A percentile compares a stretch with the other conserved stretches of the same genome.
phyloP scores from a whole-genome alignment of 2,888 invertebrate genomes.

The Agrochola lota region DNA sequence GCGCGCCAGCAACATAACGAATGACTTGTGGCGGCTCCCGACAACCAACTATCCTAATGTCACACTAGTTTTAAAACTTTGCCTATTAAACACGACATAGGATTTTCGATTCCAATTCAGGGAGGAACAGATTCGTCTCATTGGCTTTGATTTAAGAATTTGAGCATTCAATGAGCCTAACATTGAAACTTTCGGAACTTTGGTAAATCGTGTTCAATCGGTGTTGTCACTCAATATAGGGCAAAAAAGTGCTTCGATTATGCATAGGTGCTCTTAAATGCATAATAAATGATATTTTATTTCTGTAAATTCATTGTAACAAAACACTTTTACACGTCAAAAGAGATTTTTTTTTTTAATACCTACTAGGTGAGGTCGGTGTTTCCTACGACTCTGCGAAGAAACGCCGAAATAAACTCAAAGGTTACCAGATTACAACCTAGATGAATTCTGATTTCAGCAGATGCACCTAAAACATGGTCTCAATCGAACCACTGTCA shows the following conservation, averaged over 20 bases:
- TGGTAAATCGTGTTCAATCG: not conserved
- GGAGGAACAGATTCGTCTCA: not conserved
- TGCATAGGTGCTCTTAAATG: not conserved
- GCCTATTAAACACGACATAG: not conserved
- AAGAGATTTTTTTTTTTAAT: no score
- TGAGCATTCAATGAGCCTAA: not conserved
- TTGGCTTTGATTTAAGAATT: not conserved
- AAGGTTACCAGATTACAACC: not conserved
- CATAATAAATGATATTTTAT: not conserved
- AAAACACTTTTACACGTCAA: not conserved
- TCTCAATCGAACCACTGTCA: not conserved
- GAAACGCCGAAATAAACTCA: not conserved
- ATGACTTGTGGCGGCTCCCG: constrained; percentile 49
- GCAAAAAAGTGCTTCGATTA: not conserved
- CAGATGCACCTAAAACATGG: no score
- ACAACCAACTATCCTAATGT: constrained; percentile 32
- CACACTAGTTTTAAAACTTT: constrained; percentile 6
- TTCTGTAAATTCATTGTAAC: not conserved
- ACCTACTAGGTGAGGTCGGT: not conserved
- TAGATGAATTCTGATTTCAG: not conserved
- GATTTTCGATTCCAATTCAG: not conserved
- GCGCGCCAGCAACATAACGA: constrained; percentile 42
- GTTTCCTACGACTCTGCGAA: not conserved
- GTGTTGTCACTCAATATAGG: no score
- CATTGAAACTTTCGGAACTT: not conserved